These are phyloP conservation scores for Erinaceus europaeus DNA, from an alignment of 2,113 vertebrate species.

Conservation along the genomic window DNA sequence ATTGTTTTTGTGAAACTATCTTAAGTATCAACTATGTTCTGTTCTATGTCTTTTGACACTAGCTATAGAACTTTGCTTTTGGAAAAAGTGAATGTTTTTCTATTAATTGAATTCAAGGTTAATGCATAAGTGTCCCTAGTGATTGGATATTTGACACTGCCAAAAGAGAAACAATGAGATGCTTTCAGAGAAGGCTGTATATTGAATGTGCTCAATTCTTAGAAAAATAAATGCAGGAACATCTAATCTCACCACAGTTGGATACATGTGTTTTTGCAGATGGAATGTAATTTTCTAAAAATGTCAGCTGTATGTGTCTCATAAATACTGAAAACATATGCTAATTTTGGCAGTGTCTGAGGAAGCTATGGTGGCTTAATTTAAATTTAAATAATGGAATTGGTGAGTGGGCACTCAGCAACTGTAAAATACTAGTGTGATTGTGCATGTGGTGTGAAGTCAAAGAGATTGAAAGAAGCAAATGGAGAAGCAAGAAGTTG, in stretches of 20 bases:
- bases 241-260: slow-evolving; percentile 68
- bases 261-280: slow-evolving; percentile 68
- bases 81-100: slow-evolving; percentile 31
- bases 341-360: slow-evolving; percentile 34
- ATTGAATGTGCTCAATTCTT: slow-evolving; percentile 51
- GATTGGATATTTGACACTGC: slow-evolving; percentile 28
- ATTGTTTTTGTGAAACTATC: neutral
- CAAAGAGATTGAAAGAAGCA: neutral
- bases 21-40: neutral
- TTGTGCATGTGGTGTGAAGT: neutral
- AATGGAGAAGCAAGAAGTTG: neutral
- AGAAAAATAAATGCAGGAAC: slow-evolving; percentile 61
- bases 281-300: slow-evolving; percentile 55
- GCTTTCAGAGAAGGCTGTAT: slow-evolving; percentile 38
- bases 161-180: slow-evolving; percentile 58
- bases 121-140: neutral
- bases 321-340: slow-evolving; percentile 59
- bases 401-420: neutral
- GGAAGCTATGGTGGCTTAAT: slow-evolving; percentile 18
- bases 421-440: neutral
- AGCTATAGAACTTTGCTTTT: neutral
- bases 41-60: neutral
- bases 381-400: slow-evolving; percentile 33
- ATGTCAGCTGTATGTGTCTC: slow-evolving; percentile 47
- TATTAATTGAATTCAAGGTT: slow-evolving; percentile 49